These are phyloP conservation scores for Tolmerus cingulatus DNA, from an alignment of 2,888 invertebrate genomes.

Conservation along the genomic window DNA sequence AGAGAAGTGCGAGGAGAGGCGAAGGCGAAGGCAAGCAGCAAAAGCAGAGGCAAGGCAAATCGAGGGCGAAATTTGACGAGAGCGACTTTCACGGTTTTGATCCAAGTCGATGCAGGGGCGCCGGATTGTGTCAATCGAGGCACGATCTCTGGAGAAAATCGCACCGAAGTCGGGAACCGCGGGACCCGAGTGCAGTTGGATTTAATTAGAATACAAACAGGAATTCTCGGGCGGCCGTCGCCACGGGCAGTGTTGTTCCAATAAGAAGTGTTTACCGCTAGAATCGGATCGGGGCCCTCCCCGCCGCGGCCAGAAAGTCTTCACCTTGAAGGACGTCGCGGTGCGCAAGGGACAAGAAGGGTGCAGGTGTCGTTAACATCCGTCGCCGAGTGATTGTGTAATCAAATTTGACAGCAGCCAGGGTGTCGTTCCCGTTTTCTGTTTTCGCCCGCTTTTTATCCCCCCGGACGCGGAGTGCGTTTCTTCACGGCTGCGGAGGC, in stretches of 20 bases:
- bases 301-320: neutral
- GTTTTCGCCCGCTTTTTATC: neutral
- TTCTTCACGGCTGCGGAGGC: neutral
- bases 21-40: neutral
- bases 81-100: neutral
- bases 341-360: constrained; percentile 15
- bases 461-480: neutral
- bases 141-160: neutral
- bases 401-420: neutral
- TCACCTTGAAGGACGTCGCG: constrained; percentile 17
- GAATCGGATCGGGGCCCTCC: neutral
- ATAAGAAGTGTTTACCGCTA: constrained; percentile 1
- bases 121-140: neutral
- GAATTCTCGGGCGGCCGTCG: neutral
- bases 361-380: constrained; percentile 29
- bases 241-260: neutral
- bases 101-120: neutral
- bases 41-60: neutral
- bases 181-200: neutral
- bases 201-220: neutral
- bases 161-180: neutral
- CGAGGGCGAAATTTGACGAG: neutral
- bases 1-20: neutral
- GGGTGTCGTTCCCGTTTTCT: neutral
- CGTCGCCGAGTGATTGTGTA: constrained; percentile 18